These are phyloP conservation scores for Agrilus planipennis DNA, from an alignment of 1,140 invertebrate species.

Conservation along the genomic window DNA sequence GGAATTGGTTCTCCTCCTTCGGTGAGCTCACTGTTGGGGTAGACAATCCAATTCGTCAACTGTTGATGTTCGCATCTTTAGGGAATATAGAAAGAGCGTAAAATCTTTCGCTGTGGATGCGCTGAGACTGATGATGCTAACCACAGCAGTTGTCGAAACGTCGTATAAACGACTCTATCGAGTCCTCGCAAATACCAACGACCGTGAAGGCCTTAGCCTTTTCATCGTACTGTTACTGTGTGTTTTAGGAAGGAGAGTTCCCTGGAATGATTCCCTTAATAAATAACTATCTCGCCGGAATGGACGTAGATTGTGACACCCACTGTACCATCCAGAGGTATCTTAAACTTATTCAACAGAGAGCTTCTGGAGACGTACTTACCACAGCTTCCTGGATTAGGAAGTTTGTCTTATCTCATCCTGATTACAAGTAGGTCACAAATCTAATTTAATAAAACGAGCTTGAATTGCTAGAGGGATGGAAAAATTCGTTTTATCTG, in stretches of 20 bases:
- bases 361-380: slow-evolving; percentile 74
- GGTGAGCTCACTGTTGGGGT: too few relatives aligned
- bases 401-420: slow-evolving; percentile 78
- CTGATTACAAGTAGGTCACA: slow-evolving; percentile 69
- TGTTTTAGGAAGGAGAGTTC: slow-evolving; percentile 63
- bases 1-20: not conserved
- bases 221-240: slow-evolving; percentile 1
- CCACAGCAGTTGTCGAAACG: too few relatives aligned
- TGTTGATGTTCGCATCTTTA: too few relatives aligned
- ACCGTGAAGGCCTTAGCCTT: not conserved
- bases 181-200: too few relatives aligned
- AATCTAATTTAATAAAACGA: too few relatives aligned
- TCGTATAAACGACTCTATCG: too few relatives aligned
- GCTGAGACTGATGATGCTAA: too few relatives aligned
- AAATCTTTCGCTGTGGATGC: too few relatives aligned
- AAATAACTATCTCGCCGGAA: slow-evolving; percentile 80
- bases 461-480: slow-evolving; percentile 1
- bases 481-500: too few relatives aligned
- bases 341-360: slow-evolving; percentile 81
- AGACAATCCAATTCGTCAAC: not conserved
- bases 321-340: slow-evolving; percentile 96
- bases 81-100: too few relatives aligned
- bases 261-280: slow-evolving; percentile 92
- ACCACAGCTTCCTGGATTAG: slow-evolving; percentile 90
- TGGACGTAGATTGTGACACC: slow-evolving; percentile 94